Evolutionary conservation across 1,140 invertebrate species (phyloP), one percentile per base, ranked within the genome.

Genomic region (Heliconius congener): DNA sequence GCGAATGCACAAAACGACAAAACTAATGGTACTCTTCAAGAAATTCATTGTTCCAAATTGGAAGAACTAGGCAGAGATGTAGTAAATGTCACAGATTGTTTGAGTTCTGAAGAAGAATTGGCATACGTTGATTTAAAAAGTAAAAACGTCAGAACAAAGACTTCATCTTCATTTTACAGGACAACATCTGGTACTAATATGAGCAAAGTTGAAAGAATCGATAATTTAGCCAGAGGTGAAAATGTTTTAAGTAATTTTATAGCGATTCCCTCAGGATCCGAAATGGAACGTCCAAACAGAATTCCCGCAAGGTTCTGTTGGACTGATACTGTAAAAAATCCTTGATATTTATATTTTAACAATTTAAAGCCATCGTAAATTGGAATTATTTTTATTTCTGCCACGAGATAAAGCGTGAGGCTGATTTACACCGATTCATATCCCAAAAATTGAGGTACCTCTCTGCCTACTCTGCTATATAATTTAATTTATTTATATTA

Each of bases 221-320:
- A 84, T 39, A 75, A 81, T 73, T 79, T 86, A 39, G 86, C 83
- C 13, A 83, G 84, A 77, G 90, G 89, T 4, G 91, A 91, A 80
- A 84, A 88, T 39, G n/a, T 85, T 73, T 78, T 82, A 50, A 74
- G 71, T 37, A 75, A 37, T 60, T 81, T 71, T 18, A 82, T 73
- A 74, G 78, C 77, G 6, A 80, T 75, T 18, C 83, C 81, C 60
- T 23, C 85, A 60, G 87, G 75, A 18, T 34, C 86, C 8, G 86
- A 84, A 76, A 81, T 83, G 18, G 87, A 90, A 39, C 82, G 81
- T 39, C 84, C 85, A 1, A 87, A 86, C 27, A 86, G 87, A 73
- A 83, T 90, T 19, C 91, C 91, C 9, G 83, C 91, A 34, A 88
- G 91, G 74, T 94, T 90, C 80, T 92, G 91, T 78, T 93, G 92